phyloP scores from a whole-genome alignment of 2,888 invertebrate species.

The Drosophila rellima region DNA sequence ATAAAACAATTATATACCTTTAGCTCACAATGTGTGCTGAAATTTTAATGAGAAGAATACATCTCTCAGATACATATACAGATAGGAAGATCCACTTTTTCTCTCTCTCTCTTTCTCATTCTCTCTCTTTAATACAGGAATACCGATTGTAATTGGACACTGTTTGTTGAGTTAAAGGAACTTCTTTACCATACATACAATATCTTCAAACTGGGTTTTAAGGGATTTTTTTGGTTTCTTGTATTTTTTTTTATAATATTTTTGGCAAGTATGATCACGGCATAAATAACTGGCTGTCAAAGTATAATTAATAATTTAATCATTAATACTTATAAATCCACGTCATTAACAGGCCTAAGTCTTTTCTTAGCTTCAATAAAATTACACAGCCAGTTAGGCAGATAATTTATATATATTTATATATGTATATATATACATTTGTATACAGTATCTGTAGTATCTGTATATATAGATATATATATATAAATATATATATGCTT shows the following conservation, averaged over 20 bases:
- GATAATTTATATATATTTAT: constrained; percentile 51
- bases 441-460: constrained; percentile 12
- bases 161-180: constrained; percentile 35
- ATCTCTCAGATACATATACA: constrained; percentile 5
- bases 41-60: neutral
- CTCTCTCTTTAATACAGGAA: constrained; percentile 8
- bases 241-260: constrained; percentile 11
- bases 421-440: constrained; percentile 25
- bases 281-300: constrained; percentile 56
- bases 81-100: constrained; percentile 4
- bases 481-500: constrained; percentile 27
- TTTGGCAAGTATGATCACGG: constrained; percentile 61
- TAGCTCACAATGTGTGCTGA: constrained; percentile 12
- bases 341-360: constrained; percentile 57
- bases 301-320: constrained; percentile 25
- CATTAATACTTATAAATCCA: constrained; percentile 39
- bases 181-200: constrained; percentile 39
- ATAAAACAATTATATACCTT: constrained; percentile 17
- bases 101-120: neutral
- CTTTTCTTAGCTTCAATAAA: constrained; percentile 60
- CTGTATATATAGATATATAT: constrained; percentile 3
- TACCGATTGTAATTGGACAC: constrained; percentile 26
- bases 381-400: constrained; percentile 64
- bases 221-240: neutral
- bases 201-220: constrained; percentile 13